Conservation (phyloP, 2,797 vertebrate genomes). For the Intellagama lesueurii region DNA sequence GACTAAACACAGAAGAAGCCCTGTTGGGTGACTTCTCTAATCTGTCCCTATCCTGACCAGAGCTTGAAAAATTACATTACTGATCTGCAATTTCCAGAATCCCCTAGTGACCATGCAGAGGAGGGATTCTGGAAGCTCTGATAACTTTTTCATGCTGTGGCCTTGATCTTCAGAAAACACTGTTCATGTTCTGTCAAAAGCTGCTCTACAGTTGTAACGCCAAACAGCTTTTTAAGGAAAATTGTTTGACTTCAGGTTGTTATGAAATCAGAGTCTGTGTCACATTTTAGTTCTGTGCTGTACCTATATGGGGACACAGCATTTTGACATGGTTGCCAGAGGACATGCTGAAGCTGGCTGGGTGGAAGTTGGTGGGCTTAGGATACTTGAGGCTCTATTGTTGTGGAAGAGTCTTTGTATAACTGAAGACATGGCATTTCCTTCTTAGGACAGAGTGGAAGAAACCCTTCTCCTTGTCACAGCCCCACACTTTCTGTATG, state of each 20-base stretch:
- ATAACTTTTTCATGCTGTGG: not conserved
- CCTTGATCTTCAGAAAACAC: not conserved
- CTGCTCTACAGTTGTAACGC: not conserved
- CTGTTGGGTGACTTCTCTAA: not conserved
- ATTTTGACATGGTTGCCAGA: not conserved
- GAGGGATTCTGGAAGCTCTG: too few relatives aligned
- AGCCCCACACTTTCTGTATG: not conserved
- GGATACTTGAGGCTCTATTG: not conserved
- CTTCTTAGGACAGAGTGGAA: not conserved
- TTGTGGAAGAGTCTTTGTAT: not conserved
- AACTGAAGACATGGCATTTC: not conserved
- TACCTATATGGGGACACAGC: not conserved
- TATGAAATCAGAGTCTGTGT: not conserved
- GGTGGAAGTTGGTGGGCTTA: not conserved
- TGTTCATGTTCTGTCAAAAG: not conserved
- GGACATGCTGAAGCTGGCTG: not conserved
- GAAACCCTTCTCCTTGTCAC: not conserved
- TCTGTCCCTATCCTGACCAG: too few relatives aligned
- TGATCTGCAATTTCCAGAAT: too few relatives aligned
- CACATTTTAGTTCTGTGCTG: not conserved
- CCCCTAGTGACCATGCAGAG: too few relatives aligned
- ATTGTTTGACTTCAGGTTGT: not conserved
- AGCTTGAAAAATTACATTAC: too few relatives aligned
- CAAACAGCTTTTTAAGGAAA: not conserved
- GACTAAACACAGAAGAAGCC: not conserved